Evolutionary conservation across 2,797 vertebrate genomes (phyloP).

Genomic region (Paramormyrops hopkinsi): DNA sequence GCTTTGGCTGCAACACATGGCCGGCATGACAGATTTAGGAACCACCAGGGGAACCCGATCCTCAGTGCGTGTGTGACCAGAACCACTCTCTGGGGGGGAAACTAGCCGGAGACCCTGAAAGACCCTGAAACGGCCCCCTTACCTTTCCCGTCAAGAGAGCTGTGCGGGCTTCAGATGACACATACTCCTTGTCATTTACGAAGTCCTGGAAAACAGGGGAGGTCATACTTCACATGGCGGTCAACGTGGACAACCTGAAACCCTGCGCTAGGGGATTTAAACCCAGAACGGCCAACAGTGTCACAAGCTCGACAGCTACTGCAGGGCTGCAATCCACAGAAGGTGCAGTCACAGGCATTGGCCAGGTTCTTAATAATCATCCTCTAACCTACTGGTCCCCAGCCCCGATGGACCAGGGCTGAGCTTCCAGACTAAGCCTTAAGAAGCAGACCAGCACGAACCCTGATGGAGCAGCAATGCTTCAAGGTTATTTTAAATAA

Average conservation of each 20-base stretch:
- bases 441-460: neutral
- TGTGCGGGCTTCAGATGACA: conserved; percentile 82
- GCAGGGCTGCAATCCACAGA: neutral
- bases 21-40: neutral
- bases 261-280: neutral
- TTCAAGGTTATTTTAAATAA: neutral
- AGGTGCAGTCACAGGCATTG: neutral
- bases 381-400: neutral
- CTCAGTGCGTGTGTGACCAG: neutral
- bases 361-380: neutral
- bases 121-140: conserved; percentile 22
- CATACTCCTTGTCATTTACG: conserved; percentile 89
- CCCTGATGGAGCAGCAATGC: neutral
- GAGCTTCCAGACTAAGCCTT: neutral
- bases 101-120: neutral
- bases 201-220: conserved; percentile 69
- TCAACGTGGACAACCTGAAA: neutral
- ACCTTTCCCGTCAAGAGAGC: conserved; percentile 95
- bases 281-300: neutral
- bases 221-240: neutral
- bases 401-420: neutral
- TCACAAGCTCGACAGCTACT: neutral
- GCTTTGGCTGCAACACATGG: conserved; percentile 70
- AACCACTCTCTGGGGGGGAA: neutral
- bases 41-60: neutral